Evolutionary conservation across 2,888 invertebrate genomes (phyloP), one percentile per base, ranked within the genome.

Genomic region (Stenichneumon culpator): DNA sequence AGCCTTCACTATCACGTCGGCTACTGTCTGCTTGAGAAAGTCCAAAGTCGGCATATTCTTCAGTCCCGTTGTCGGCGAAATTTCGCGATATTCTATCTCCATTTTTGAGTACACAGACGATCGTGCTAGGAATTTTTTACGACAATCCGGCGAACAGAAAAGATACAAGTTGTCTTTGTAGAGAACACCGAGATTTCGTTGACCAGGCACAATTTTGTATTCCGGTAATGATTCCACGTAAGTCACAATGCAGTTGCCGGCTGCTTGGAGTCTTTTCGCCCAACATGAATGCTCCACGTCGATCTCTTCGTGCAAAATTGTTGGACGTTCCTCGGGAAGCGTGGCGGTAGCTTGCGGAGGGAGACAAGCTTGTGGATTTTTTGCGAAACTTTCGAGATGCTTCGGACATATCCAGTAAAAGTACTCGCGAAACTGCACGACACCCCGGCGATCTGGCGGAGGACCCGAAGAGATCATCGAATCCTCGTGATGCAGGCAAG

Each of bases 371-470:
- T 93, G 89, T 0, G 96, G 95, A 86, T 94, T 84, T 39, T 92
- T 89, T 25, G 95, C 86, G 84, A 96, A 96, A 50, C 91, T 88
- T 47, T 94, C 90, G 16, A 95, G 91, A 88, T 97, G 96, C 28
- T 94, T 92, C 0, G 91, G 74, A 88, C 97, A 97, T 67, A 96
- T 89, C 96, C 96, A 97, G 89, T 96, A 96, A 91, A 95, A 96
- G 70, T 93, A 90, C 44, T 94, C 92, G 84, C 94, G 92, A 89
- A 94, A 96, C 86, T 96, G 95, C 0, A 96, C 94, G 70, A 96
- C 89, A 6, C 96, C 96, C 63, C 94, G 94, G 87, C 95, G 94
- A 89, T 95, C 94, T 0, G 95, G 94, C 7, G 95, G 95, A 65
- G 93, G 94, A 0, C 94, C 94, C 78, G 95, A 95, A 79, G 93